Evolutionary conservation across 2,113 vertebrate species (phyloP), one percentile per base, ranked within the genome.

Genomic region (Falcunculus frontatus): DNA sequence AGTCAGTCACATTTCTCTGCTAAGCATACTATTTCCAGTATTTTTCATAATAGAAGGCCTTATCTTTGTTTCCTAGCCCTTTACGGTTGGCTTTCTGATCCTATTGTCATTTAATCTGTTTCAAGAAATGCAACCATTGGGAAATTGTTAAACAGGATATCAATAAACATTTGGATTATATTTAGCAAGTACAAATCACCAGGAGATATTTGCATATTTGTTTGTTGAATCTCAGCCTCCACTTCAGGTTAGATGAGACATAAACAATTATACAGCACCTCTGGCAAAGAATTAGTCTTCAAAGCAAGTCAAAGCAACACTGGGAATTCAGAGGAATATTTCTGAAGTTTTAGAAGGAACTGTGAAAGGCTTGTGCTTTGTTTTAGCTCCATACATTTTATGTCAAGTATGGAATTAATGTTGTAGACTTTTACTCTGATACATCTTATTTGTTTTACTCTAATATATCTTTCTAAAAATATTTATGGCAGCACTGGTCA

Each of bases 111-210:
- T 88, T 87, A 74, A 50, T 90, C 55, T 3, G 0, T 59, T 74
- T 72, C 59, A 85, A 59, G 47, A 90, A 96, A 60, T 74, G 15
- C 37, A 35, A 75, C 79, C 59, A n/a, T 30, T 67, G 46, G 67
- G 74, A 91, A 83, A 35, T 57, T 57, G 46, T 87, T 79, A 92
- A 80, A 76, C 39, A 80, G 42, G 21, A 74, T 80, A 2, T 10
- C 68, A 52, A 3, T 67, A 91, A 94, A 69, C 15, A 44, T 81
- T 94, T 79, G 79, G 56, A 30, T 77, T 88, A 18, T 90, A 81
- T 93, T 95, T 95, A 86, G 87, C 72, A 91, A 93, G 55, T 93
- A 83, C 79, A 88, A 87, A 93, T 93, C 85, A 49, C 63, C 77
- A 80, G 55, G 47, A 80, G 60, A 39, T 80, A 83, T 83, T 88